phyloP scores from a whole-genome alignment of 2,888 invertebrate genomes.

The Callimorpha dominula region DNA sequence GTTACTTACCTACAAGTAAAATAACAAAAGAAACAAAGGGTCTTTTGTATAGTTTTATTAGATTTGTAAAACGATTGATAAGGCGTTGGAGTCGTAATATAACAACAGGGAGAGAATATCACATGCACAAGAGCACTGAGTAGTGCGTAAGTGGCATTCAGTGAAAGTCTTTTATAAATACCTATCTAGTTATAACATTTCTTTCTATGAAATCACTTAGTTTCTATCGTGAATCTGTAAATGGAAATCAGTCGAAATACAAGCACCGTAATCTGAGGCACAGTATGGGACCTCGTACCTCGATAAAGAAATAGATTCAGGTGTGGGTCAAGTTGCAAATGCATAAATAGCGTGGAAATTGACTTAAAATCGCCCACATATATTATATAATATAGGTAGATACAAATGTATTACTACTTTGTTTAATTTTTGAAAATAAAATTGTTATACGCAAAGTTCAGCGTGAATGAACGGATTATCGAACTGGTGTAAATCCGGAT shows the following conservation, averaged over 20 bases:
- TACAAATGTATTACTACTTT: background rate
- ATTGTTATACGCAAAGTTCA: conserved; percentile 16
- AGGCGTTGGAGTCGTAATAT: conserved; percentile 13
- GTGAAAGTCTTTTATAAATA: background rate
- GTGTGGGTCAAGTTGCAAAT: no score
- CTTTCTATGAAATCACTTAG: background rate
- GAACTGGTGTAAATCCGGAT: conserved; percentile 42
- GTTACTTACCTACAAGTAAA: background rate
- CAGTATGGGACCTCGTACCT: no score
- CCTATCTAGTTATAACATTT: background rate
- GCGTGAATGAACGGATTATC: conserved; percentile 34
- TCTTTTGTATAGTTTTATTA: conserved; percentile 24
- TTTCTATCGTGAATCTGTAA: no score
- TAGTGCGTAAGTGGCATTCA: conserved; percentile 30
- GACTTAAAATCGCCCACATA: no score
- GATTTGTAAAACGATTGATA: conserved; percentile 25
- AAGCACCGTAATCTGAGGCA: no score
- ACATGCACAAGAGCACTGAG: conserved; percentile 37
- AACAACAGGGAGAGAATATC: conserved; percentile 32
- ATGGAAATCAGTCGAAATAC: no score
- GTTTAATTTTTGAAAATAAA: conserved; percentile 14
- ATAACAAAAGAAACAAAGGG: conserved; percentile 10
- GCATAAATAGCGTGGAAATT: no score
- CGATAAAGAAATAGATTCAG: no score
- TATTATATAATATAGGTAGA: no score